Percentiles rank a stretch among this genome's conserved stretches.
phyloP scores from a whole-genome alignment of 2,113 vertebrate species.

The Oreotrochilus melanogaster region DNA sequence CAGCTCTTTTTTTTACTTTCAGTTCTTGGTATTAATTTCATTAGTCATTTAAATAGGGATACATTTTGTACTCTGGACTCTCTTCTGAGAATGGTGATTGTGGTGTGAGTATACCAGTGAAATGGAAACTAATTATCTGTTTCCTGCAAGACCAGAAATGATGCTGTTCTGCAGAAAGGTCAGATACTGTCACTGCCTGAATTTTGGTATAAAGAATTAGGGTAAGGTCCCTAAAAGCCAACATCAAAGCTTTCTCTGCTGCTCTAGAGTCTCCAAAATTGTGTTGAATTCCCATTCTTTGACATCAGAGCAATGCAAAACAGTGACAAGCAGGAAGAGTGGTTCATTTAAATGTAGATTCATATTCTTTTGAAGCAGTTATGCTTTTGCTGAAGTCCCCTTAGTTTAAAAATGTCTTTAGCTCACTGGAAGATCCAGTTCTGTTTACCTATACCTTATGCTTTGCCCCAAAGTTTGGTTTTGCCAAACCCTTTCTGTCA shows the following conservation, averaged over 20 bases:
- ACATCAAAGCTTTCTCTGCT: not conserved
- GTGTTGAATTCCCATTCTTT: not conserved
- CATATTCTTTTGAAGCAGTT: not conserved
- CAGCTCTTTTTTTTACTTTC: not conserved
- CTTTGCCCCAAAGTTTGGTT: not conserved
- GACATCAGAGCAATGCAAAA: not conserved
- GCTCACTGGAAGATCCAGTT: not conserved
- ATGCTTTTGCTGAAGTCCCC: not conserved
- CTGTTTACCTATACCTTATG: not conserved
- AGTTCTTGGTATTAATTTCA: not conserved
- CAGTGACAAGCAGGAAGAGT: not conserved
- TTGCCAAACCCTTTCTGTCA: not conserved
- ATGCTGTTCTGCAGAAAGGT: not conserved
- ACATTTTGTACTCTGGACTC: not conserved
- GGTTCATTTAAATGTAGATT: not conserved
- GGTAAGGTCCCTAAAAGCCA: not conserved
- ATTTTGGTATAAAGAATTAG: not conserved
- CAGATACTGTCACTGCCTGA: not conserved
- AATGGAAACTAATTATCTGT: not conserved
- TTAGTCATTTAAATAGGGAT: not conserved
- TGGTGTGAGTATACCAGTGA: not conserved
- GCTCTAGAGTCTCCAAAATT: not conserved
- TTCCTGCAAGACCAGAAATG: not conserved
- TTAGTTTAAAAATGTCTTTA: not conserved
- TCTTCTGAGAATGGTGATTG: not conserved